Evolutionary conservation across 2,888 invertebrate genomes (phyloP), one percentile per base, ranked within the genome.

Genomic region (Hecatera dysodea): DNA sequence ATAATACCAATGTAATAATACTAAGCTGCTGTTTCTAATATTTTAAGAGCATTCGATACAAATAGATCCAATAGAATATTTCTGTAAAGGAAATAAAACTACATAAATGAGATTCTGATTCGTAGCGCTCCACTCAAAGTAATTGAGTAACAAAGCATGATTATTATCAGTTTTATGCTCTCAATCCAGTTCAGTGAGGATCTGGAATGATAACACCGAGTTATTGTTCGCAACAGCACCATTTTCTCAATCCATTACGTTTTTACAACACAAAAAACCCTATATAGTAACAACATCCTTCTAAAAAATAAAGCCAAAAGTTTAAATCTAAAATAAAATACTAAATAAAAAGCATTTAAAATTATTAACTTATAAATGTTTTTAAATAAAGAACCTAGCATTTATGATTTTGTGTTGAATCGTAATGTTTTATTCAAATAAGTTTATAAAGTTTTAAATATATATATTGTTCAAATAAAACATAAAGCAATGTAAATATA

Each of bases 321-420:
- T 42, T 39, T 39, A 22, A 33, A 52, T 46, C 6, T 1, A n/a
- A 42, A 57, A 67, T 17, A 60, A 71, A 63, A 56, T 52, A 55
- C 15, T 27, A 24, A n/a, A n/a, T n/a, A n/a, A n/a, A 56, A 64
- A 77, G 77, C 81, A 77, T 77, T 77, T 77, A 69, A 65, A 29
- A 57, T 36, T 60, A 63, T 42, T 7, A 67, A 57, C 24, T n/a
- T 50, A 33, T 36, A 68, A 75, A 50, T 42, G 27, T 22, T 42
- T 75, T 53, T 48, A 11, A 42, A 53, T 64, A 24, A 71, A 80
- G 52, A 67, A 75, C 19, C 36, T 9, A 82, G 82, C 82, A 82
- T 84, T 82, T 82, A 84, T 57, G 64, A 72, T 64, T 75, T 71
- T 77, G 39, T 77, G 27, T 55, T 59, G 29, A 53, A 81, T 70